These are phyloP conservation scores for Tetragnatha montana DNA, from an alignment of 2,888 invertebrate genomes.

Conservation along the genomic window DNA sequence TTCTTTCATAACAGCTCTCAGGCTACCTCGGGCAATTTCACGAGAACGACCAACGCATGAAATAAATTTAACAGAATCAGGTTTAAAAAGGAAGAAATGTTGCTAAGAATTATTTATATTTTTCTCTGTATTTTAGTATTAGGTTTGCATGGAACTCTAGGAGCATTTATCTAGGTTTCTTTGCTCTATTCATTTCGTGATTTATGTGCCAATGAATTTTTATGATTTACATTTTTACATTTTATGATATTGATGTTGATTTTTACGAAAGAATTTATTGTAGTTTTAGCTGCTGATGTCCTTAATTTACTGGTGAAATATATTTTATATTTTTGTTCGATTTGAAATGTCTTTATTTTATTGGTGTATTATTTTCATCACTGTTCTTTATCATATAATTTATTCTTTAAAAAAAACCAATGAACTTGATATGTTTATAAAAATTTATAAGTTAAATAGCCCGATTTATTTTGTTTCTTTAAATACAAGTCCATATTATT, in stretches of 20 bases:
- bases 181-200: background rate
- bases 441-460: too few species aligned
- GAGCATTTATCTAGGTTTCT: too few species aligned
- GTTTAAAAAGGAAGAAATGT: conserved; percentile 48
- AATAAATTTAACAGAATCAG: conserved; percentile 36
- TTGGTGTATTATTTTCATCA: too few species aligned
- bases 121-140: background rate
- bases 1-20: conserved; percentile 25
- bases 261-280: conserved; percentile 10
- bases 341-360: conserved; percentile 1
- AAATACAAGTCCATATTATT: too few species aligned
- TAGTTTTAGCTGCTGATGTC: conserved; percentile 36
- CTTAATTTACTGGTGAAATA: conserved; percentile 49
- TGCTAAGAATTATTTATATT: conserved; percentile 15
- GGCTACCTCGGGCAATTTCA: conserved; percentile 34
- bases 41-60: conserved; percentile 50
- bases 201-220: conserved; percentile 1
- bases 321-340: conserved; percentile 35
- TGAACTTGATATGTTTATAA: too few species aligned
- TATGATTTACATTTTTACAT: conserved; percentile 19
- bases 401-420: too few species aligned
- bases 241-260: conserved; percentile 3
- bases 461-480: too few species aligned
- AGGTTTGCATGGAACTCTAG: background rate
- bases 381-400: too few species aligned